phyloP scores from a whole-genome alignment of 92 coral and sea anemone species.

The Zoanthus gigantus region DNA sequence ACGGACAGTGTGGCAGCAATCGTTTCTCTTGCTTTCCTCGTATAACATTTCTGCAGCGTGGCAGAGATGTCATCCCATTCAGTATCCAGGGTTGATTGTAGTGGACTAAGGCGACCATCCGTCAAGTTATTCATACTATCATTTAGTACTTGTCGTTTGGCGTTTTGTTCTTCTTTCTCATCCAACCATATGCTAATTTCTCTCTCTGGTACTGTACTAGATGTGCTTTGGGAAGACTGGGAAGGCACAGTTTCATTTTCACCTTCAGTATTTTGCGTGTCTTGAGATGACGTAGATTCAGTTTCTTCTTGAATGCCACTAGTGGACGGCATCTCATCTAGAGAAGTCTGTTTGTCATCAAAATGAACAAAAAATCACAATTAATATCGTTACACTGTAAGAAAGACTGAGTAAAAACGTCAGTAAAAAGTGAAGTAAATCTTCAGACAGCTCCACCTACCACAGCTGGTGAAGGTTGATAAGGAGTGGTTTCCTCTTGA shows the following conservation, averaged over 20 bases:
- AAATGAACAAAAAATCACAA: not conserved
- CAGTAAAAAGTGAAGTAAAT: not conserved
- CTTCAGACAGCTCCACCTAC: not conserved
- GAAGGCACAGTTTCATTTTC: not conserved
- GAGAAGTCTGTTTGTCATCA: not conserved
- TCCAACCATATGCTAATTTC: slow-evolving; percentile 42
- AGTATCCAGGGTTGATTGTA: slow-evolving; percentile 46
- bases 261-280: not conserved
- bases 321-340: slow-evolving; percentile 1
- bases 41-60: slow-evolving; percentile 55
- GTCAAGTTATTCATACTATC: slow-evolving; percentile 3
- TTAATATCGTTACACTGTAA: not conserved
- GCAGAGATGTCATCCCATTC: slow-evolving; percentile 65
- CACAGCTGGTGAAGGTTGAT: not conserved
- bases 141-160: slow-evolving; percentile 34
- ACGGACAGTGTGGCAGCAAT: slow-evolving; percentile 46
- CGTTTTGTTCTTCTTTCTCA: slow-evolving; percentile 43
- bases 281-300: not conserved
- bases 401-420: not conserved
- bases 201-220: slow-evolving; percentile 8
- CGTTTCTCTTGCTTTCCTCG: slow-evolving; percentile 49
- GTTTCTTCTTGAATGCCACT: not conserved
- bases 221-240: slow-evolving; percentile 19
- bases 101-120: slow-evolving; percentile 26
- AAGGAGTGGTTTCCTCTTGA: not conserved